Evolutionary conservation across 2,888 invertebrate genomes (phyloP).

Genomic region (Ophioninae sp.): DNA sequence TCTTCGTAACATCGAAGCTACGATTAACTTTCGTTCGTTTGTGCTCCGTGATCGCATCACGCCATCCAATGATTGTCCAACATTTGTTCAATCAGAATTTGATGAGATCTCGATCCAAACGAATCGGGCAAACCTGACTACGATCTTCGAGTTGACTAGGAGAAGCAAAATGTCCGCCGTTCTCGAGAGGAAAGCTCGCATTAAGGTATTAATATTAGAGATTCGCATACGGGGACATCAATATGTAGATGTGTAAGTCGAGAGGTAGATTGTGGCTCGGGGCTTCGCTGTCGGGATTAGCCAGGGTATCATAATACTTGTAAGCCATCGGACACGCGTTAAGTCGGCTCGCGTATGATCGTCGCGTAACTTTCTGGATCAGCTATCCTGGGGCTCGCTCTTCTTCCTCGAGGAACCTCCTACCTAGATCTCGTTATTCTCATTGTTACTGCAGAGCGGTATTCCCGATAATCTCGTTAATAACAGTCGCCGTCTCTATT

Average conservation of each 20-base stretch:
- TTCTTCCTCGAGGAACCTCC: constrained; percentile 52
- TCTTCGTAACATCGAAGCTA: too few species aligned
- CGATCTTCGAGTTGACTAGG: not conserved
- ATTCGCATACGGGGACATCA: constrained; percentile 67
- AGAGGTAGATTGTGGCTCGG: constrained; percentile 60
- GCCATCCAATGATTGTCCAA: too few species aligned
- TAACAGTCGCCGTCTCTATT: too few species aligned
- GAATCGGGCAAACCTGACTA: not conserved
- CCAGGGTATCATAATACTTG: constrained; percentile 78
- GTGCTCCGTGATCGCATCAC: too few species aligned
- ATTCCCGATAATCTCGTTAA: too few species aligned
- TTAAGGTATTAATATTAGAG: constrained; percentile 66
- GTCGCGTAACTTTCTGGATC: constrained; percentile 48
- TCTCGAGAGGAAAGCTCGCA: constrained; percentile 16
- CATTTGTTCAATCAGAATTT: not conserved
- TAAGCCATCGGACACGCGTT: constrained; percentile 74
- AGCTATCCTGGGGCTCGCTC: constrained; percentile 9
- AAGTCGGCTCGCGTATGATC: constrained; percentile 79
- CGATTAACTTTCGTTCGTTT: too few species aligned
- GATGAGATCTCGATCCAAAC: too few species aligned
- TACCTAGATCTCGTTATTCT: too few species aligned
- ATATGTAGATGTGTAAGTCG: constrained; percentile 75
- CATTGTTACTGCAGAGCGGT: too few species aligned
- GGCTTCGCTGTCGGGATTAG: constrained; percentile 77
- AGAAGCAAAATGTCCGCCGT: not conserved